Evolutionary conservation across 2,113 vertebrate genomes (phyloP), one percentile per base, ranked within the genome.

Genomic region (Podarcis cretensis): DNA sequence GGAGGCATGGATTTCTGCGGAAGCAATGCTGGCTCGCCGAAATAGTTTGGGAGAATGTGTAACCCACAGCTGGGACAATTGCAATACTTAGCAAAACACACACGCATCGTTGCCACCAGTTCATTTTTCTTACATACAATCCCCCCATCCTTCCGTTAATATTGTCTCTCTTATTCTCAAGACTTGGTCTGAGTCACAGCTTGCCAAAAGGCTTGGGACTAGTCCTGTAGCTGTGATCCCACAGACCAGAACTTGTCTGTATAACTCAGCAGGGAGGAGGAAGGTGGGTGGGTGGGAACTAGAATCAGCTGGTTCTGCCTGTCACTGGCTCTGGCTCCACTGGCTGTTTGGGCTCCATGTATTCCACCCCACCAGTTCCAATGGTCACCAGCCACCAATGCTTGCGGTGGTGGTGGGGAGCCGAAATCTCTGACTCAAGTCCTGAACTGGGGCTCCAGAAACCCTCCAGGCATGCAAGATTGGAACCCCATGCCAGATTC

Each of bases 11-110:
- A 90, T 87, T 88, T 73, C 87, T 80, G 93, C 75, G 88, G 96
- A 97, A 97, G 96, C 95, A 91, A 90, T 76, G 93, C 95, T 94
- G 95, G 94, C 93, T 96, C 91, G 0, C 81, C 0, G 73, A 83
- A 91, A 87, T 32, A 90, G 7, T 91, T 84, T 89, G 91, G 92
- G 91, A 95, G 91, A 93, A 86, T 3, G 30, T 27, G 1, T 54
- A 92, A 92, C 89, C 90, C 81, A 90, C 93, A 92, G 95, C 89
- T 88, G 40, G 59, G 37, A 84, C 92, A 93, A 86, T 1, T 85
- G 91, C 89, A 95, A 93, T 69, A 76, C 35, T 69, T 43, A 54
- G 48, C 48, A 23, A 25, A 77, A 32, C 20, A 12, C 43, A 25
- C 66, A n/a, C 3, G 0, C 68, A 35, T 35, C 13, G 4, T 10